These are phyloP conservation scores for Donacobius atricapilla DNA, from an alignment of 2,113 vertebrate species.

Conservation along the genomic window DNA sequence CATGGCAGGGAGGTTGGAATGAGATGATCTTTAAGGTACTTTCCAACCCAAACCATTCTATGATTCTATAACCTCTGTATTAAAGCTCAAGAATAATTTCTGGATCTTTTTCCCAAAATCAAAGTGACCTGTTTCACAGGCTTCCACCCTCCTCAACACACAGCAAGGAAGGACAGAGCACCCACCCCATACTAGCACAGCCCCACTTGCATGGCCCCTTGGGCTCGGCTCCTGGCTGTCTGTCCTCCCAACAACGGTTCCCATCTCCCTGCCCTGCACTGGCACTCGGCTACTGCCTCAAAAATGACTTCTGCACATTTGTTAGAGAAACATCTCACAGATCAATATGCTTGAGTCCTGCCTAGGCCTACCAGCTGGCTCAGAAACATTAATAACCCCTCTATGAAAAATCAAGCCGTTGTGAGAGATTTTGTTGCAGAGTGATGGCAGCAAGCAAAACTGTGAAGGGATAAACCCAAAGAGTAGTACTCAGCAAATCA, in stretches of 20 bases:
- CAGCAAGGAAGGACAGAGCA: not conserved
- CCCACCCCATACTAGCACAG: not conserved
- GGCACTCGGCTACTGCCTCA: accelerated
- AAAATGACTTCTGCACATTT: not conserved
- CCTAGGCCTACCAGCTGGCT: not conserved
- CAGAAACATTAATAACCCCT: not conserved
- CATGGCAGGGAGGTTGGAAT: not conserved
- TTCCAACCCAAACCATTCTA: not conserved
- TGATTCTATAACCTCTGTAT: not conserved
- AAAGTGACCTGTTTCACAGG: not conserved
- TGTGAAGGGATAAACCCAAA: not conserved
- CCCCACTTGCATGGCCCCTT: accelerated
- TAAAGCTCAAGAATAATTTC: not conserved
- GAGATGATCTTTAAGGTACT: not conserved
- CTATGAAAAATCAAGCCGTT: not conserved
- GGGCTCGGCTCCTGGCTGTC: not conserved
- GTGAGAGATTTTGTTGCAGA: not conserved
- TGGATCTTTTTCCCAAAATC: not conserved
- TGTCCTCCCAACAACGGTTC: not conserved
- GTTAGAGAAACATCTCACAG: not conserved
- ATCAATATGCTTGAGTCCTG: not conserved
- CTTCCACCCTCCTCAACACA: not conserved
- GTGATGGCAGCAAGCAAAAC: not conserved
- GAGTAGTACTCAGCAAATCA: not conserved
- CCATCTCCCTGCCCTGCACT: not conserved